phyloP scores from a whole-genome alignment of 2,113 vertebrate species.

The Pantherophis guttatus region DNA sequence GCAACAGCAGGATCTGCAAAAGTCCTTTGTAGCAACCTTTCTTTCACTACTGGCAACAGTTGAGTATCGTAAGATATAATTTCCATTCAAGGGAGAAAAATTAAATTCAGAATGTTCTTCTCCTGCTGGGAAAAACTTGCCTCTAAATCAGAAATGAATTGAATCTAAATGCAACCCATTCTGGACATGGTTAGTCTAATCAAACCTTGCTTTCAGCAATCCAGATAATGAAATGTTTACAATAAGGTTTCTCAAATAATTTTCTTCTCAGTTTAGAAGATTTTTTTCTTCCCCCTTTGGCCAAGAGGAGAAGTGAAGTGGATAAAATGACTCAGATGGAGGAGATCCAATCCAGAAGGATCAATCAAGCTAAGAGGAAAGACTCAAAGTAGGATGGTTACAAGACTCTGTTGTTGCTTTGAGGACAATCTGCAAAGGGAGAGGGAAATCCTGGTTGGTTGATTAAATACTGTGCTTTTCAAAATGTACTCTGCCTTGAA shows the following conservation, averaged over 20 bases:
- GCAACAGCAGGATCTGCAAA: not conserved
- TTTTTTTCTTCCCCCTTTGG: constrained; percentile 5
- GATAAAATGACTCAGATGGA: not conserved
- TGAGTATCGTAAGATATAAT: not conserved
- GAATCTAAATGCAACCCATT: not conserved
- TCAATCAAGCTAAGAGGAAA: not conserved
- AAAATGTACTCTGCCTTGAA: not conserved
- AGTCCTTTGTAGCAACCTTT: not conserved
- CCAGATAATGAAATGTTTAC: constrained; percentile 33
- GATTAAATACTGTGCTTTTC: not conserved
- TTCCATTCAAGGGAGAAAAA: not conserved
- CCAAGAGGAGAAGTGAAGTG: not conserved
- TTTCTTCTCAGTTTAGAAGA: constrained; percentile 23
- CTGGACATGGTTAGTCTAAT: not conserved
- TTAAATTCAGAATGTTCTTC: not conserved
- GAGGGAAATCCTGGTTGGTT: not conserved
- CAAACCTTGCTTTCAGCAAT: not conserved
- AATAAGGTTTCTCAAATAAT: constrained; percentile 25
- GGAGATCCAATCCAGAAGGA: not conserved
- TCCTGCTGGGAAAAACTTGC: not conserved
- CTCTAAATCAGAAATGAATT: constrained; percentile 1
- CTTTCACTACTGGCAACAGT: not conserved
- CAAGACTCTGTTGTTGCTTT: not conserved
- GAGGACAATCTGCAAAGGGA: not conserved
- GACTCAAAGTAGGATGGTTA: not conserved